phyloP scores from a whole-genome alignment of 2,113 vertebrate species.

The Seriola dumerili region DNA sequence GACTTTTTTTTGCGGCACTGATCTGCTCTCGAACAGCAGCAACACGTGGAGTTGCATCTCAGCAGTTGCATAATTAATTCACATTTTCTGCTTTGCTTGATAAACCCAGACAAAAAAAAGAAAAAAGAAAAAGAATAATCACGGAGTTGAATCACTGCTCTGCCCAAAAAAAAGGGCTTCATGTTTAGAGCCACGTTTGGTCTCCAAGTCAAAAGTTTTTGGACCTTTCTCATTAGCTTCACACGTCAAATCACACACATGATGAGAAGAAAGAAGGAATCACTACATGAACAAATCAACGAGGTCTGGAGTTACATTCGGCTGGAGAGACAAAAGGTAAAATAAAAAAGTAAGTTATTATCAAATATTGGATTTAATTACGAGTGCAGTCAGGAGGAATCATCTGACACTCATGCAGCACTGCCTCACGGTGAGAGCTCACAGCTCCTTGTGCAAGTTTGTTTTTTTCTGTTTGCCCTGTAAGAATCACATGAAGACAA shows the following conservation, averaged over 20 bases:
- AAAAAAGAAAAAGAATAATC: constrained; percentile 23
- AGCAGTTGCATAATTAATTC: constrained; percentile 69
- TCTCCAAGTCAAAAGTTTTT: constrained; percentile 29
- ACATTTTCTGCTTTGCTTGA: constrained; percentile 47
- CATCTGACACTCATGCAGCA: constrained; percentile 31
- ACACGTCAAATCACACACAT: constrained; percentile 44
- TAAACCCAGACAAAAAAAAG: constrained; percentile 20
- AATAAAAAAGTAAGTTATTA: constrained; percentile 28
- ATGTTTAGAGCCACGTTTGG: neutral
- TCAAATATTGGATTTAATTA: constrained; percentile 32
- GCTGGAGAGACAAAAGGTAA: constrained; percentile 38
- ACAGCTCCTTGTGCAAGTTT: constrained; percentile 43
- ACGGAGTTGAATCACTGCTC: neutral
- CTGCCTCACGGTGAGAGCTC: constrained; percentile 19
- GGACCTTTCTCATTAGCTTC: constrained; percentile 38
- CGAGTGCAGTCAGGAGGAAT: constrained; percentile 23
- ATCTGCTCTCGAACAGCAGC: constrained; percentile 49
- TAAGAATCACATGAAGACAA: constrained; percentile 37
- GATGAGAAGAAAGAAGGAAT: constrained; percentile 37
- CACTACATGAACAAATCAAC: constrained; percentile 55
- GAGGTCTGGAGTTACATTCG: constrained; percentile 60
- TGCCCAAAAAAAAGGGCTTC: neutral
- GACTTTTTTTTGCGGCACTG: constrained; percentile 9
- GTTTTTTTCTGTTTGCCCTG: constrained; percentile 6
- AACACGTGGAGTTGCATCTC: constrained; percentile 17